These are phyloP conservation scores for Catharus minimus DNA, from an alignment of 2,113 vertebrate species.

Conservation along the genomic window DNA sequence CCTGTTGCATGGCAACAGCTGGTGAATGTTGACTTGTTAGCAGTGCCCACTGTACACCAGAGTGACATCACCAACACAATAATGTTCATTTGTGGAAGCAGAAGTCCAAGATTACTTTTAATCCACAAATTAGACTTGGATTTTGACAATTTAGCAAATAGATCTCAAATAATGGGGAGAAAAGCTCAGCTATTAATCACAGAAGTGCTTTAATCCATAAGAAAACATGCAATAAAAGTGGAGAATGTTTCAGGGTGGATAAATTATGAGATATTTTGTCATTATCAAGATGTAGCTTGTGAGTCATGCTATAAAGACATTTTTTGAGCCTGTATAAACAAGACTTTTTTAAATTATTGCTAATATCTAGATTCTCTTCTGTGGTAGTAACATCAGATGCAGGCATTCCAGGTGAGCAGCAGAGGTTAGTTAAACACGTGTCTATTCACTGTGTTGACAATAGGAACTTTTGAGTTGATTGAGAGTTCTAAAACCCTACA, in stretches of 20 bases:
- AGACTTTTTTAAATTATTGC: not conserved
- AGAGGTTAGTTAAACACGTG: not conserved
- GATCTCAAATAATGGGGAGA: not conserved
- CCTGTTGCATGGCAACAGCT: not conserved
- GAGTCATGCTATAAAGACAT: not conserved
- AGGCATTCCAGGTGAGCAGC: not conserved
- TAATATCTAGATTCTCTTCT: not conserved
- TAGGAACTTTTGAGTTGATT: not conserved
- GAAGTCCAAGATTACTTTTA: not conserved
- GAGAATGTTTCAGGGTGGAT: not conserved
- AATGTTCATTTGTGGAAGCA: not conserved
- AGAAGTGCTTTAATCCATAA: not conserved
- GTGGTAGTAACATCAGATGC: not conserved
- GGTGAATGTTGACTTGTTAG: not conserved
- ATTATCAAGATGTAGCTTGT: not conserved
- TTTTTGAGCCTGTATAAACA: not conserved
- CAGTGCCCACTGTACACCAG: not conserved
- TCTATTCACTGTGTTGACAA: not conserved
- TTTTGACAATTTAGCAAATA: not conserved
- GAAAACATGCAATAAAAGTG: not conserved
- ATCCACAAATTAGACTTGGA: not conserved
- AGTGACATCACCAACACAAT: not conserved
- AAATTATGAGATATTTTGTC: not conserved
- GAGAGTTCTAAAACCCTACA: not conserved
- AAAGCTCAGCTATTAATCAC: not conserved